Evolutionary conservation across 2,113 vertebrate species (phyloP).

Genomic region (Toxotes jaculatrix): DNA sequence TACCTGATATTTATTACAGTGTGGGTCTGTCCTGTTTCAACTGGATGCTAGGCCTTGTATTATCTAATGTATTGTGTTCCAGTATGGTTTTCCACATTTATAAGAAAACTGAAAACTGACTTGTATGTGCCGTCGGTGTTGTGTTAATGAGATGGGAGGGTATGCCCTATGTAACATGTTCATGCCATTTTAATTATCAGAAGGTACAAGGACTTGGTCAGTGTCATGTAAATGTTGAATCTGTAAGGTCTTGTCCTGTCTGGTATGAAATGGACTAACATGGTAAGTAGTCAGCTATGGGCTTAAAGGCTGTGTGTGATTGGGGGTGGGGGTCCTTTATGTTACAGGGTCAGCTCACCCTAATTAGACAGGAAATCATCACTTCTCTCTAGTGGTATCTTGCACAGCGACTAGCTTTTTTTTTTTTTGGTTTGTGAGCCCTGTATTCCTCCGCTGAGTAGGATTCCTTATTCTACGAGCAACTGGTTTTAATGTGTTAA

Average conservation of each 20-base stretch:
- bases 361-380: background rate
- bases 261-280: background rate
- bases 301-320: background rate
- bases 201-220: background rate
- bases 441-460: background rate
- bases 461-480: background rate
- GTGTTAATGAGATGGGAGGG: background rate
- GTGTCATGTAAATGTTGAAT: background rate
- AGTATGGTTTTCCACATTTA: background rate
- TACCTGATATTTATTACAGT: slow-evolving; percentile 88
- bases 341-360: slow-evolving; percentile 2
- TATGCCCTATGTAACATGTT: background rate
- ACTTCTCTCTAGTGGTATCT: background rate
- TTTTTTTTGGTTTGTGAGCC: too few relatives aligned
- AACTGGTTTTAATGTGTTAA: too few relatives aligned
- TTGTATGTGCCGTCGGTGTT: background rate
- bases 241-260: background rate
- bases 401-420: too few relatives aligned
- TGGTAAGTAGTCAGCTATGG: slow-evolving; percentile 40
- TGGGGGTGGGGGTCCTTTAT: background rate
- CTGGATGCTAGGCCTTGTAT: slow-evolving; percentile 30
- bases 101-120: background rate
- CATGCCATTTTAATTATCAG: background rate
- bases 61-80: background rate
- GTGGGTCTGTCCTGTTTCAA: slow-evolving; percentile 56